A percentile compares a stretch with the other conserved stretches of the same genome.
Conservation (phyloP, 2,888 invertebrate species). For the Heliconius hortense region DNA sequence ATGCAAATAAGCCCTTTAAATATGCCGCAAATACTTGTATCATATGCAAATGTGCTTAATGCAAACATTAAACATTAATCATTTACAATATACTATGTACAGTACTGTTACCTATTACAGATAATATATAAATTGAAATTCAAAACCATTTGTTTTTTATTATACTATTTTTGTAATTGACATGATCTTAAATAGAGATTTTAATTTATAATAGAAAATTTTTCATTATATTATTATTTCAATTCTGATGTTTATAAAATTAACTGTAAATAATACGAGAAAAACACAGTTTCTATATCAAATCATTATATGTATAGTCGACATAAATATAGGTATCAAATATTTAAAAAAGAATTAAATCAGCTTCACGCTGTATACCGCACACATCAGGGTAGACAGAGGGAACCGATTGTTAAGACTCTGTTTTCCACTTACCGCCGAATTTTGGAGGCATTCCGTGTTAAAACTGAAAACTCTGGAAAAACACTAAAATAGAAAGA, state of each 20-base stretch:
- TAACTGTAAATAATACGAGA: neutral
- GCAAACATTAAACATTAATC: conserved; percentile 19
- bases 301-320: neutral
- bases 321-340: no score
- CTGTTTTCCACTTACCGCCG: no score
- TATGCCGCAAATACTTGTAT: conserved; percentile 24
- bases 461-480: neutral
- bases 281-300: neutral
- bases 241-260: neutral
- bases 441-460: no score
- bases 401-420: no score
- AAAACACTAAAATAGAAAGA: neutral
- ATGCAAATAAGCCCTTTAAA: conserved; percentile 57
- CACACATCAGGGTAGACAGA: no score
- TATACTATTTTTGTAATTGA: no score
- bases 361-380: no score
- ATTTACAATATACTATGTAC: neutral
- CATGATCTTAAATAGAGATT: no score
- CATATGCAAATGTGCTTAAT: conserved; percentile 24
- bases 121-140: neutral
- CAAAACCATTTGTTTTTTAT: neutral
- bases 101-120: neutral
- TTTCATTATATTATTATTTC: no score
- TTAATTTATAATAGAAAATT: neutral
- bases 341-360: no score